These are phyloP conservation scores for Epizoanthus stellaris DNA, from an alignment of 92 coral and sea anemone species.

Conservation along the genomic window DNA sequence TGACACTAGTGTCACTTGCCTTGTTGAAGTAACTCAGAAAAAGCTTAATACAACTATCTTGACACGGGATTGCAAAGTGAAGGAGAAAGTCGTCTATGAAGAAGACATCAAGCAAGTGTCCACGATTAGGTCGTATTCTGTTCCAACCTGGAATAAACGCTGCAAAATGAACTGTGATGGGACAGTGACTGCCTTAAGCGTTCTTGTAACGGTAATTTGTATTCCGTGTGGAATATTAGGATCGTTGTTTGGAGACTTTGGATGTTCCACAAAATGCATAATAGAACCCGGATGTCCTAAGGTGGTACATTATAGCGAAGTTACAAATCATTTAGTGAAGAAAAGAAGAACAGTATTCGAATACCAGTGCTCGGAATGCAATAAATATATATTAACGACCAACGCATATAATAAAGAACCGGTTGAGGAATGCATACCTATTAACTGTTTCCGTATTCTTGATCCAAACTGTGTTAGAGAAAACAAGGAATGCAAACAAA, in stretches of 20 bases:
- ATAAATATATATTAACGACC: neutral
- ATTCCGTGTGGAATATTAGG: neutral
- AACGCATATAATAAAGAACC: neutral
- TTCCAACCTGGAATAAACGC: neutral
- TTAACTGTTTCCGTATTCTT: neutral
- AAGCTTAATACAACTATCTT: neutral
- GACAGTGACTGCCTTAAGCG: neutral
- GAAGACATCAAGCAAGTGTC: neutral
- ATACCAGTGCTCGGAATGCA: neutral
- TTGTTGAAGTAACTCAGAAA: neutral
- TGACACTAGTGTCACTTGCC: neutral
- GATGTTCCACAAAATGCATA: neutral
- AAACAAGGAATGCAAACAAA: neutral
- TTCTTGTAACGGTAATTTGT: neutral
- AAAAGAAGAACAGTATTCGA: neutral
- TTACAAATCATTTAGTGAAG: neutral
- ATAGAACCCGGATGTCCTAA: neutral
- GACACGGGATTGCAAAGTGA: neutral
- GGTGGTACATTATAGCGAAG: neutral
- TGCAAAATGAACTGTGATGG: neutral
- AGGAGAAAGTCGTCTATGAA: neutral
- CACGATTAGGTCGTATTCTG: neutral
- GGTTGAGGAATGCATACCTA: neutral
- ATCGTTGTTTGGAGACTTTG: neutral
- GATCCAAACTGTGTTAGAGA: conserved; percentile 2